Base-by-base conservation (phyloP, 2,113 vertebrate species). In the Daubentonia madagascariensis region DNA sequence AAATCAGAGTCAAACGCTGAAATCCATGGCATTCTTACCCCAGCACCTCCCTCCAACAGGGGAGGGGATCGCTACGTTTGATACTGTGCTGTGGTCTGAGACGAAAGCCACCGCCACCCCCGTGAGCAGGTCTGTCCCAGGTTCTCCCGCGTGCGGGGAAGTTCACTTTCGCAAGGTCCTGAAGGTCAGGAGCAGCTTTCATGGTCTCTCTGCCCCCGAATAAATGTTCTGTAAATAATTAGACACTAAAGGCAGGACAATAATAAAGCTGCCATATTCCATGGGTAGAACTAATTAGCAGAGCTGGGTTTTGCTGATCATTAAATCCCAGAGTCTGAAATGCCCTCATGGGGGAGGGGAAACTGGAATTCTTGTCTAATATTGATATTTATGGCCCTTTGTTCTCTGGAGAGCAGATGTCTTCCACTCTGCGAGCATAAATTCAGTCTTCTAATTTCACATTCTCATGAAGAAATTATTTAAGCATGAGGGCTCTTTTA, bases 211-310 rank as follows among this genome's bases (percentile, higher is more conserved):
- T 63, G 87, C 76, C 96, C 90, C 68, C 1, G 0, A 67, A 84
- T 67, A 67, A 97, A 93, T 94, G 96, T 93, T 93, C 96, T 96
- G 80, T 96, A 97, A 96, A 96, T 96, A 97, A 98, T 96, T 93
- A 95, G 95, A 97, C 72, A 63, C 50, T 76, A 94, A 92, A 96
- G 93, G 32, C 79, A 80, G 25, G 79, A 65, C 75, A 84, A 79
- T 80, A 89, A 88, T 50, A 50, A 68, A 88, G 59, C n/a, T 4
- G 0, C 68, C 17, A 3, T 79, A 65, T 80, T 86, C 95, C 50
- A 0, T 0, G 37, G 68, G 67, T 30, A 88, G 37, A 78, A 43
- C 97, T 96, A 91, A 97, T 96, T 97, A 95, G 76, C 52, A 54
- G 94, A 65, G 65, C 48, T 73, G 5, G 22, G 52, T 83, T 73